Percentiles rank a stretch among this genome's conserved stretches.
Evolutionary conservation across 2,797 vertebrate species (phyloP).

Genomic region (Gymnothorax javanicus): DNA sequence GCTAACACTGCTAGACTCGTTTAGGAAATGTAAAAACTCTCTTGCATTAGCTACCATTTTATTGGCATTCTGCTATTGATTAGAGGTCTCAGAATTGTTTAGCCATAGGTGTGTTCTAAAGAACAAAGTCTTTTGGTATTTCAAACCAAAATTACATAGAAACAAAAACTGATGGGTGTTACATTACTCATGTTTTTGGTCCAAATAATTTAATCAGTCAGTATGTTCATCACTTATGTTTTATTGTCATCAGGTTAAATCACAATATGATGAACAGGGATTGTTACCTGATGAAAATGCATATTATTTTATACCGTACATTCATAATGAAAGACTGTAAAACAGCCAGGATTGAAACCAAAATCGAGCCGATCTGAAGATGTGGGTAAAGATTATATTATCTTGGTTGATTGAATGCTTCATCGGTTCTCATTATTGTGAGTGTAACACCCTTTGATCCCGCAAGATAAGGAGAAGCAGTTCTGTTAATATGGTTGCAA

Average conservation of each 20-base stretch:
- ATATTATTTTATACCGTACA: not conserved
- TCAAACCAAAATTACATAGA: not conserved
- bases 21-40: not conserved
- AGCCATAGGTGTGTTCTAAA: not conserved
- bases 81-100: not conserved
- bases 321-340: conserved; percentile 21
- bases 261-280: not conserved
- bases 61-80: not conserved
- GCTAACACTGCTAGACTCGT: not conserved
- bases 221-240: not conserved
- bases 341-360: conserved; percentile 7
- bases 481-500: not conserved
- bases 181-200: not conserved
- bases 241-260: not conserved
- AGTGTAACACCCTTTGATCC: not conserved
- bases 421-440: not conserved
- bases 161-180: not conserved
- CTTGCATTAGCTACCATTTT: not conserved
- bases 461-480: not conserved
- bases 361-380: not conserved
- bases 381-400: not conserved
- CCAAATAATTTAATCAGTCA: not conserved
- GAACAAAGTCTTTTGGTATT: not conserved
- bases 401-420: not conserved
- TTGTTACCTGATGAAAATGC: not conserved